Base-by-base conservation (phyloP, 2,113 vertebrate species). In the Chionomys nivalis region DNA sequence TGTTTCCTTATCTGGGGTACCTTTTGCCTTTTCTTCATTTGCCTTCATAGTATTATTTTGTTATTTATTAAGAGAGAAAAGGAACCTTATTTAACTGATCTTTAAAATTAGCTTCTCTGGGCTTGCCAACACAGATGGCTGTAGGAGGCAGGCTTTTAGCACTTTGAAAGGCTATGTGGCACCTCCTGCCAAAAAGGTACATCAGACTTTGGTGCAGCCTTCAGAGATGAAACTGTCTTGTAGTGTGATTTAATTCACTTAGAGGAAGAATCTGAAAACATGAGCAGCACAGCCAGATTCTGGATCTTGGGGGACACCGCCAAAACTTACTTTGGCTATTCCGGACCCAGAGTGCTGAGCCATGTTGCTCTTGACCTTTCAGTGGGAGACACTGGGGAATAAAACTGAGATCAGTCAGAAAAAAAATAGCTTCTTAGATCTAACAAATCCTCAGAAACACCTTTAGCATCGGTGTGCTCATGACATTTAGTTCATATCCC, bases 301-400 rank as follows among this genome's bases (percentile, higher is more conserved):
- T 10, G 87, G 23, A 0, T 97, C 97, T 96, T 89, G 65, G 0
- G 78, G 98, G 97, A 98, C 75, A 55, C 1, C 0, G n/a, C 98
- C 97, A 98, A 98, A 97, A 89, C 89, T 70, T 89, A 89, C 90
- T 97, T 44, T 33, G 96, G 95, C 96, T 97, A 96, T 97, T 97
- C 97, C 96, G 76, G 70, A 88, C 93, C 89, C 85, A 88, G 21
- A 58, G 76, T n/a, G 81, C 88, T 17, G 0, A n/a, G 95, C 95
- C 96, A 93, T 93, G 86, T 66, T 88, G 68, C 72, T 76, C 61
- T 0, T 81, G 94, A 97, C 98, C 97, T 97, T n/a, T 23, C 91
- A 55, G 81, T 73, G 87, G 49, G 1, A 28, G 87, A 86, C 98
- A 70, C 95, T 33, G 66, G 94, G 87, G 96, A 96, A 85, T 89